Conservation (phyloP, 1,140 invertebrate species). For the Sycobia sp. region DNA sequence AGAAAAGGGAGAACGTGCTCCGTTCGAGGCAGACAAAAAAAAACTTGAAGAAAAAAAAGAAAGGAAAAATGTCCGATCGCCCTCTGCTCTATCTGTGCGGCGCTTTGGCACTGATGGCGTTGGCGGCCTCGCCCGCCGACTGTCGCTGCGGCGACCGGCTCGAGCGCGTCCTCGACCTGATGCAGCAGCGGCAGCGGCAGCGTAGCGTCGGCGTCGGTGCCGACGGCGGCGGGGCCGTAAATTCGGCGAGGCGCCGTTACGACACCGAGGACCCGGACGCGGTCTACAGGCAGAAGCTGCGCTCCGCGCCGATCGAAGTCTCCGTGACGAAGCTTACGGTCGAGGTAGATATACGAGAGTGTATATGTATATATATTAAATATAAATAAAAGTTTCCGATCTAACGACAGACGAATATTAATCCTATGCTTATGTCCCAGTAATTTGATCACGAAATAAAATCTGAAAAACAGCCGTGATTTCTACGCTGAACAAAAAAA, state of each 20-base stretch:
- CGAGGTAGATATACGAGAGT: slow-evolving; percentile 50
- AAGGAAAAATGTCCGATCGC: background rate
- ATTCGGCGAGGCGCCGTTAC: slow-evolving; percentile 45
- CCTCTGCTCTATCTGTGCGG: too few relatives aligned
- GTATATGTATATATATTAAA: too few relatives aligned
- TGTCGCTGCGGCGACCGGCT: slow-evolving; percentile 51
- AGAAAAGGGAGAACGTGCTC: too few relatives aligned
- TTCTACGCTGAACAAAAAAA: too few relatives aligned
- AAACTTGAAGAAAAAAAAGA: too few relatives aligned
- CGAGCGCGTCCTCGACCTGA: slow-evolving; percentile 54
- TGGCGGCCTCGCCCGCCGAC: slow-evolving; percentile 18
- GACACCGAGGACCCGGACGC: slow-evolving; percentile 44
- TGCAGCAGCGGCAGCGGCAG: slow-evolving; percentile 44
- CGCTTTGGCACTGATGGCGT: background rate
- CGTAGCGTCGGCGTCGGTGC: too few relatives aligned
- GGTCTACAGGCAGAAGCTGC: slow-evolving; percentile 51
- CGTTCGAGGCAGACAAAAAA: too few relatives aligned
- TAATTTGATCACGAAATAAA: too few relatives aligned
- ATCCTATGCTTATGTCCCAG: too few relatives aligned
- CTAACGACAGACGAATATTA: too few relatives aligned
- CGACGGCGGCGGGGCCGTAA: slow-evolving; percentile 35
- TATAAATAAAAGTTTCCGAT: too few relatives aligned
- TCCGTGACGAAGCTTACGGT: slow-evolving; percentile 52
- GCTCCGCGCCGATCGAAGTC: slow-evolving; percentile 54
- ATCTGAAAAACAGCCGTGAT: too few relatives aligned